phyloP scores from a whole-genome alignment of 2,113 vertebrate species.

The Pseudorhombus dupliciocellatus region DNA sequence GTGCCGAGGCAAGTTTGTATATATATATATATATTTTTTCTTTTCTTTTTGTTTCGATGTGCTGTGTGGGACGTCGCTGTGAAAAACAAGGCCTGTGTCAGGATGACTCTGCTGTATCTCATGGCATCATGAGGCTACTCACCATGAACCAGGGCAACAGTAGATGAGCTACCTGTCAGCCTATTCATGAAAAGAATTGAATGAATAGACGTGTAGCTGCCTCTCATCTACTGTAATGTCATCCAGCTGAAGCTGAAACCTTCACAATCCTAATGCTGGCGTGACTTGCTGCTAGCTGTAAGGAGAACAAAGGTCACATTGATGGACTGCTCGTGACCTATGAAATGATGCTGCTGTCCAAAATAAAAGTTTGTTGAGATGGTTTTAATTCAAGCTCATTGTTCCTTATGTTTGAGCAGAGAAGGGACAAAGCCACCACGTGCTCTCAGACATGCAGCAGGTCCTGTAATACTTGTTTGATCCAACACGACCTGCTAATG shows the following conservation, averaged over 20 bases:
- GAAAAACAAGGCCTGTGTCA: slow-evolving; percentile 19
- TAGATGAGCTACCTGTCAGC: not conserved
- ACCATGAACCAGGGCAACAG: not conserved
- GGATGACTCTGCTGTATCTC: slow-evolving; percentile 40
- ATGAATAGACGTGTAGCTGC: not conserved
- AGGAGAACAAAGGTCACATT: not conserved
- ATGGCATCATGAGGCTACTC: slow-evolving; percentile 9
- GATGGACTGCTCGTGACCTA: not conserved
- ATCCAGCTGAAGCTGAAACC: not conserved
- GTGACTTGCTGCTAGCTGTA: not conserved
- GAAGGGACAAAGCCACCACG: slow-evolving; percentile 9
- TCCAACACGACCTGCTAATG: slow-evolving; percentile 12
- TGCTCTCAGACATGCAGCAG: slow-evolving; percentile 22
- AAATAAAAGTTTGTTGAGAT: not conserved
- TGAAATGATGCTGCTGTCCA: not conserved
- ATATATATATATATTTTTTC: slow-evolving; percentile 32
- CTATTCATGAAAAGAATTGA: not conserved
- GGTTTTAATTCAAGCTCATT: not conserved
- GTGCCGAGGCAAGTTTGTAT: slow-evolving; percentile 49
- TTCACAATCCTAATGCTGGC: slow-evolving; percentile 28
- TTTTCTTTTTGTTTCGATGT: slow-evolving; percentile 5
- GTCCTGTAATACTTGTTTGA: slow-evolving; percentile 64
- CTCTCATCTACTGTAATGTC: not conserved
- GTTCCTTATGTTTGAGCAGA: slow-evolving; percentile 5
- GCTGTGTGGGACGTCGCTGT: not conserved